Base-by-base conservation (phyloP, 2,797 vertebrate species). In the Chromobotia macracanthus region DNA sequence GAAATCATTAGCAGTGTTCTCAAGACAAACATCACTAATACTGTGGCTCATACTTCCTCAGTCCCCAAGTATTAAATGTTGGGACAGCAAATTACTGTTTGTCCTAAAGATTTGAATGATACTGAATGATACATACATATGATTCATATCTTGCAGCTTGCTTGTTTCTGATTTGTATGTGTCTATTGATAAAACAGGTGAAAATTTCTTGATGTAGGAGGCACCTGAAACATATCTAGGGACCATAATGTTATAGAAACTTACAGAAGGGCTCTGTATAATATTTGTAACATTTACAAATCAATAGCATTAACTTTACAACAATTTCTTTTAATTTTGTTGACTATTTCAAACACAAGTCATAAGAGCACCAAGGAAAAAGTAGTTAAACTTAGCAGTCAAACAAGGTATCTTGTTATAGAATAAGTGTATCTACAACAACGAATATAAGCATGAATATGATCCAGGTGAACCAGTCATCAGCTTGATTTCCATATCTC, bases 401-500 rank as follows among this genome's bases (percentile, higher is more conserved):
- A 63, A 56, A 67, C 51, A 68, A 70, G 23, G 15, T 38, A 53
- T 48, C 75, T 51, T 69, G 44, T 77, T 70, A 51, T 61, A 50
- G 13, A 77, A 58, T 61, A 70, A 77, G 28, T 61, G 66, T 69
- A 53, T 21, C 66, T 70, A 70, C 66, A 70, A 70, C 53, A 61
- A 13, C 1, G n/a, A 69, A 77, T 81, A 77, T 73, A 72, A 81
- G 82, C 77, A 79, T 83, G 64, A 83, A 76, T 76, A 80, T 81
- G 75, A 86, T 86, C 80, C 79, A 84, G 83, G 75, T 81, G 79
- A 84, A 73, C 76, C 60, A 74, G 69, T 92, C 89, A 91, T 91
- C 89, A 89, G 82, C 89, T 86, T 81, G 87, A 92, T 93, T 93
- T 92, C 86, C 91, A 93, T 93, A 92, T 92, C 92, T 92, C 92